Evolutionary conservation across 1,140 invertebrate genomes (phyloP), one percentile per base, ranked within the genome.

Genomic region (Neuroterus valhalla): DNA sequence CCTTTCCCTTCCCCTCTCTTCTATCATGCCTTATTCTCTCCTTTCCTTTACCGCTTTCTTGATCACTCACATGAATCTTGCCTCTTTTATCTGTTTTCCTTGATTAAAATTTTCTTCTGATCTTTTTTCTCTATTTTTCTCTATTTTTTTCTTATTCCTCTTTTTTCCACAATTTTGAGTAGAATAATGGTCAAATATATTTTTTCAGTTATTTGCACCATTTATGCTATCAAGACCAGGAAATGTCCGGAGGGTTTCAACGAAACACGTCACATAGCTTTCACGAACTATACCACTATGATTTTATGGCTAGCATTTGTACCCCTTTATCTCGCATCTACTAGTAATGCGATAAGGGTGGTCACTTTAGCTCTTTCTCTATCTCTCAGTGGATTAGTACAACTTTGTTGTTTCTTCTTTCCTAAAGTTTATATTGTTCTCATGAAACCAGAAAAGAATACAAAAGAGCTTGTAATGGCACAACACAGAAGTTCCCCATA

Each of bases 231-330:
- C 75, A 94, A 94, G 85, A 95, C 94, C 4, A 81, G 93, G 44
- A 94, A 94, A 84, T 95, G 95, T 81, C 94, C 94, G 2, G 94
- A 94, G 78, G 95, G 94, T 62, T 95, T 96, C 85, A 96, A 95
- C 87, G 93, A 94, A 84, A 92, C 94, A 0, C 91, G 93, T 42
- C 93, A 93, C 78, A 94, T 95, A 77, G 94, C 93, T 23, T 95
- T 95, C 84, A 93, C 94, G 1, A 95, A 95, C 90, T 96, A 96
- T 84, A 94, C 94, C 0, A 95, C 94, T 2, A 94, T 94, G 78
- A 92, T 96, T 21, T 91, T 95, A n/a, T 95, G 94, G 94, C 85
- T 95, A 44, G 93, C 94, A 11, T 95, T 95, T 81, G 92, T 94
- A 8, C 94, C 95, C 2, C 92, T 96, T 6, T 96, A 85, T 19